Conservation (phyloP, 2,797 vertebrate species). For the Chelonia mydas region DNA sequence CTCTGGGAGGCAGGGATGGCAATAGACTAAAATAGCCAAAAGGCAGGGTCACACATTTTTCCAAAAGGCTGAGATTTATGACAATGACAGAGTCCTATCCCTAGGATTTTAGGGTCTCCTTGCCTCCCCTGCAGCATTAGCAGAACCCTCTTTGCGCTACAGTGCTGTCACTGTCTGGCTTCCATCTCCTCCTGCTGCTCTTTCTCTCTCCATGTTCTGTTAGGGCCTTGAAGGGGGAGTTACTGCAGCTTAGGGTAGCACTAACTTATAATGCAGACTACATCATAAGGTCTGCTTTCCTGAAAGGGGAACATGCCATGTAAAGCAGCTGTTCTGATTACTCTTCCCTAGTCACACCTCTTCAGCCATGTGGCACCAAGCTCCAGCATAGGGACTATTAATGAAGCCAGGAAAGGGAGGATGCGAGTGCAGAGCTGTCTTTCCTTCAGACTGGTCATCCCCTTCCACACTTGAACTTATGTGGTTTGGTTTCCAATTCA, state of each 20-base stretch:
- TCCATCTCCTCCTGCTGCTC: background rate
- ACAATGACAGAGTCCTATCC: background rate
- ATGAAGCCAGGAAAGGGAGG: background rate
- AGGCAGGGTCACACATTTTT: background rate
- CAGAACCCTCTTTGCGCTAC: background rate
- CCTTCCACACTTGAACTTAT: background rate
- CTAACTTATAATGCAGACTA: background rate
- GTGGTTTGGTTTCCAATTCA: background rate
- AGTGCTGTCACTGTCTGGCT: background rate
- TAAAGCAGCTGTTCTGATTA: background rate
- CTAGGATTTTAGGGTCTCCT: background rate
- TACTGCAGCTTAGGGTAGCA: background rate
- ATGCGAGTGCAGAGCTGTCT: background rate
- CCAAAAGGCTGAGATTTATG: background rate
- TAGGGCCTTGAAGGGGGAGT: background rate
- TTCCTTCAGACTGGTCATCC: background rate
- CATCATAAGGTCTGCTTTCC: background rate
- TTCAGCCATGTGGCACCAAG: background rate
- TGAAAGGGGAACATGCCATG: background rate
- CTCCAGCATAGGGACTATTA: background rate
- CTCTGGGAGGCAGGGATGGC: too few relatives aligned
- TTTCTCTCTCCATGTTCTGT: too few relatives aligned
- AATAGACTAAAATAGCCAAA: accelerated
- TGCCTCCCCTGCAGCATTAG: background rate
- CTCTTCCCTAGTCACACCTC: background rate